Evolutionary conservation across 2,888 invertebrate genomes (phyloP).

Genomic region (Coelogynopora nodosa): DNA sequence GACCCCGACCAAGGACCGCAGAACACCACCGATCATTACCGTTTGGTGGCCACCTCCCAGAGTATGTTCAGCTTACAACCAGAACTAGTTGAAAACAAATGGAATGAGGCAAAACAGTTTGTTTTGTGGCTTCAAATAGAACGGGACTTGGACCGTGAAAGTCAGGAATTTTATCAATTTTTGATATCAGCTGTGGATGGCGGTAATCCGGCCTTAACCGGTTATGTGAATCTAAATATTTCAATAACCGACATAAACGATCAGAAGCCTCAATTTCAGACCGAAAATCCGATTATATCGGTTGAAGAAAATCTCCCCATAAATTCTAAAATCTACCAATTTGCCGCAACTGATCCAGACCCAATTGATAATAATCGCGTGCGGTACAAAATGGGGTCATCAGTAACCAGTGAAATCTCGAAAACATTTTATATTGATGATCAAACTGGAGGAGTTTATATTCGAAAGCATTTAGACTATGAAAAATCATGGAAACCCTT

Average conservation of each 20-base stretch:
- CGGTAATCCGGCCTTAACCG: constrained; percentile 43
- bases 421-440: constrained; percentile 37
- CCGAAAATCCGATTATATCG: not conserved
- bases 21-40: constrained; percentile 38
- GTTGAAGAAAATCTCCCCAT: constrained; percentile 34
- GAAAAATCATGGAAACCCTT: constrained; percentile 39
- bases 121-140: constrained; percentile 33
- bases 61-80: constrained; percentile 36
- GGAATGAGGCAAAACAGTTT: not conserved
- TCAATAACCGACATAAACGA: constrained; percentile 44
- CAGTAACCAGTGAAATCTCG: constrained; percentile 18
- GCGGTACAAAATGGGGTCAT: constrained; percentile 35
- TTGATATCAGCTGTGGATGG: constrained; percentile 36
- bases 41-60: not conserved
- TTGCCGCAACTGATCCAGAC: constrained; percentile 41
- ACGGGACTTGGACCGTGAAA: constrained; percentile 38
- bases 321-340: constrained; percentile 25
- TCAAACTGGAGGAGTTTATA: constrained; percentile 20
- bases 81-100: constrained; percentile 10
- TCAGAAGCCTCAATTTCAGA: constrained; percentile 34
- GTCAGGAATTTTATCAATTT: constrained; percentile 22
- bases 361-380: constrained; percentile 33
- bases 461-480: constrained; percentile 35
- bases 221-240: constrained; percentile 35
- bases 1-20: constrained; percentile 41